Conservation (phyloP, 1,140 invertebrate genomes). For the Zaprionus africanus region DNA sequence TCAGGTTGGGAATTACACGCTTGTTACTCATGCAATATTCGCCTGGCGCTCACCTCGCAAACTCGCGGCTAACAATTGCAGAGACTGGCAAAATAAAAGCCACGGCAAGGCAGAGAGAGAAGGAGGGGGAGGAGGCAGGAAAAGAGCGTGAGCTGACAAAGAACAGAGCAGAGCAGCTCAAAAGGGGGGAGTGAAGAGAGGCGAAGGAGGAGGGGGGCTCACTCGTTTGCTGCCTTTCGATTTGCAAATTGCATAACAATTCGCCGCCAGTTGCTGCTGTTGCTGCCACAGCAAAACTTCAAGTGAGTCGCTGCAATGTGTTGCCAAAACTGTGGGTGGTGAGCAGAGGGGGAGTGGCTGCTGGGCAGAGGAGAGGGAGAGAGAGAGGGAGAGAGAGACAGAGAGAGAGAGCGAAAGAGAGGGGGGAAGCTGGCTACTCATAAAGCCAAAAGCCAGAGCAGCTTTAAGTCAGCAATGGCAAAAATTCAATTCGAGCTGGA, state of each 20-base stretch:
- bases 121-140: background rate
- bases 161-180: constrained; percentile 26
- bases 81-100: constrained; percentile 21
- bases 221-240: constrained; percentile 58
- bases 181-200: background rate
- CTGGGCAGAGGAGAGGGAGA: background rate
- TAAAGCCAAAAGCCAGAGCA: background rate
- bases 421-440: too few species aligned
- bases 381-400: too few species aligned
- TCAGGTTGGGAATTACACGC: constrained; percentile 63
- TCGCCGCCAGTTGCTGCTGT: constrained; percentile 26
- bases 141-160: constrained; percentile 46
- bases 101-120: background rate
- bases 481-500: background rate
- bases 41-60: constrained; percentile 52
- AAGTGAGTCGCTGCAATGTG: constrained; percentile 34
- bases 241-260: constrained; percentile 72
- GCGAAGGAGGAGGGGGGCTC: constrained; percentile 10
- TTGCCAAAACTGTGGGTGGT: constrained; percentile 4
- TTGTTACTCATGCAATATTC: constrained; percentile 72
- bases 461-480: background rate
- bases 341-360: background rate
- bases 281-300: constrained; percentile 24
- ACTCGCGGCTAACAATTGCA: constrained; percentile 47
- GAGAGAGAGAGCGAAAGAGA: too few species aligned